A percentile compares a stretch with the other conserved stretches of the same genome.
phyloP scores from a whole-genome alignment of 2,797 vertebrate species.

The Phalloptychus januarius region DNA sequence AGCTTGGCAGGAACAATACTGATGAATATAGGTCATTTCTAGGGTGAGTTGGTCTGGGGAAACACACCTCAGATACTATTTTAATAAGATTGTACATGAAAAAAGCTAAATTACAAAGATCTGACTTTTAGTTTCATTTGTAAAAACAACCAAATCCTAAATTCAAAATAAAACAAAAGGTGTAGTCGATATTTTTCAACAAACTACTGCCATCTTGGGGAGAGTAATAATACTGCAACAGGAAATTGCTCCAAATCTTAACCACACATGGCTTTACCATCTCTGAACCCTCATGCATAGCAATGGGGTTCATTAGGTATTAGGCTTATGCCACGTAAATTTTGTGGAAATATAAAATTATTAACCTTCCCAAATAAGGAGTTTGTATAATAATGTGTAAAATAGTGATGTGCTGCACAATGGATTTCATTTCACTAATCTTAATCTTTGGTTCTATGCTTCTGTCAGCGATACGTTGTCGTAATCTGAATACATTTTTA shows the following conservation, averaged over 20 bases:
- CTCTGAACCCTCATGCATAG: background rate
- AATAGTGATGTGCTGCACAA: background rate
- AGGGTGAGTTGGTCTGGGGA: background rate
- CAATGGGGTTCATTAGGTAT: background rate
- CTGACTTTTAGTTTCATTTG: background rate
- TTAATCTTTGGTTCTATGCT: background rate
- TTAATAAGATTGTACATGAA: background rate
- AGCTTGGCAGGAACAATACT: conserved; percentile 3
- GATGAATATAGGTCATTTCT: background rate
- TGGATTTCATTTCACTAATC: background rate
- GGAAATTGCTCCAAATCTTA: background rate
- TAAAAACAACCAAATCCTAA: conserved; percentile 24
- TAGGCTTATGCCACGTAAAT: background rate
- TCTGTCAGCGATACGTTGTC: background rate
- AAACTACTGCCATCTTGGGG: conserved; percentile 73
- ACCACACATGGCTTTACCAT: background rate
- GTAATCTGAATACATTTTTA: background rate
- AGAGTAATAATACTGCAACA: conserved; percentile 40
- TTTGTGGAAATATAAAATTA: background rate
- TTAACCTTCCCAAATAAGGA: background rate
- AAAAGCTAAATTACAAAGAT: conserved; percentile 6
- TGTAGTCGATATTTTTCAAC: background rate
- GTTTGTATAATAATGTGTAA: background rate
- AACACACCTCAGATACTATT: conserved; percentile 2
- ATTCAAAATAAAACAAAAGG: conserved; percentile 1